Conservation (phyloP, 2,113 vertebrate genomes). For the Chaenocephalus aceratus region DNA sequence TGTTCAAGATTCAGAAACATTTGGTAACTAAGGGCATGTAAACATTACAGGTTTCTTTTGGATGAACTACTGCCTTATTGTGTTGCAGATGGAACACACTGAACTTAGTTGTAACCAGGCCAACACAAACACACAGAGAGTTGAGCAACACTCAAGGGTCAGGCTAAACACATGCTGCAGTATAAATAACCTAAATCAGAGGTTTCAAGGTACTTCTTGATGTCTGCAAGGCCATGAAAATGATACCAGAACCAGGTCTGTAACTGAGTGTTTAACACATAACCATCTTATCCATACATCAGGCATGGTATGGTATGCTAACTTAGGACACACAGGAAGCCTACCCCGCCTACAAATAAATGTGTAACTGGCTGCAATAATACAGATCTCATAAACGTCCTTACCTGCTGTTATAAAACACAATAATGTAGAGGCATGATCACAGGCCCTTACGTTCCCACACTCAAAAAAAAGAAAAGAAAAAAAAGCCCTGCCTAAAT, state of each 20-base stretch:
- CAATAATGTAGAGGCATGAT: background rate
- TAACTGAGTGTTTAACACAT: background rate
- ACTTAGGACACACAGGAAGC: background rate
- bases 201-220: background rate
- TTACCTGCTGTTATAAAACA: background rate
- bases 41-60: background rate
- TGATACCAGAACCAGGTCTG: background rate
- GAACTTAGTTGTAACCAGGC: conserved; percentile 24
- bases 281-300: background rate
- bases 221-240: background rate
- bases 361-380: background rate
- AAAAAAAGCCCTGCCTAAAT: background rate
- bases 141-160: conserved; percentile 34
- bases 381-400: background rate
- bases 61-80: background rate
- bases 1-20: background rate
- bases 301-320: background rate
- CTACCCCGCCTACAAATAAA: background rate
- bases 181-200: conserved; percentile 6
- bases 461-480: background rate
- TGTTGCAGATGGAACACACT: conserved; percentile 21
- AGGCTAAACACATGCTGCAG: conserved; percentile 26
- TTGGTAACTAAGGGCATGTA: background rate
- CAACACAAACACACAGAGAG: conserved; percentile 40
- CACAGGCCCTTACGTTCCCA: conserved; percentile 17